Percentiles rank a stretch among this genome's conserved stretches.
phyloP scores from a whole-genome alignment of 1,140 invertebrate genomes.

The Bilobella aurantiaca region DNA sequence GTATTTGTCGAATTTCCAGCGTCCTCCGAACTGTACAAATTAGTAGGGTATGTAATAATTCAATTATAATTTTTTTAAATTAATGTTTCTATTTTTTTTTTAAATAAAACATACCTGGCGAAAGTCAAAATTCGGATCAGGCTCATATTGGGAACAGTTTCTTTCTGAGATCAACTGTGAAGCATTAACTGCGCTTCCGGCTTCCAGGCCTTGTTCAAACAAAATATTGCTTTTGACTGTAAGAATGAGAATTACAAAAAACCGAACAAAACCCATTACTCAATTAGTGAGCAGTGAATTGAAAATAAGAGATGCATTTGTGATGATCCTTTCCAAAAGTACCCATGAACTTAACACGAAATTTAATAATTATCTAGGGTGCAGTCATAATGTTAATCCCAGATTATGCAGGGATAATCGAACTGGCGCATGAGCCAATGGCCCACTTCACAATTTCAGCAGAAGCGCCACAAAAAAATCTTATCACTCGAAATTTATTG shows the following conservation, averaged over 20 bases:
- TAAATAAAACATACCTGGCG: neutral
- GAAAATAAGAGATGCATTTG: no score
- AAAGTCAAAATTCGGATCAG: neutral
- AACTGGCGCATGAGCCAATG: no score
- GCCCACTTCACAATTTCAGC: no score
- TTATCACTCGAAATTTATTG: no score
- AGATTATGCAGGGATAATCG: no score
- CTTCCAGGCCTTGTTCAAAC: neutral
- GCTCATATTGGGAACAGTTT: neutral
- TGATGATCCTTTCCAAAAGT: no score
- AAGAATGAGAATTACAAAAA: neutral
- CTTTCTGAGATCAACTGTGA: neutral
- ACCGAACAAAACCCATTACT: neutral
- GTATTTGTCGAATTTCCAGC: no score
- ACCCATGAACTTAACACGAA: no score
- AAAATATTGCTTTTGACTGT: neutral
- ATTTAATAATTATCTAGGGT: no score
- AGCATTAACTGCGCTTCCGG: neutral
- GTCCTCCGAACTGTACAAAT: neutral
- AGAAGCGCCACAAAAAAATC: no score
- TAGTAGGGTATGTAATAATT: neutral
- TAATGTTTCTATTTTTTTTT: neutral
- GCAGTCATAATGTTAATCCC: no score
- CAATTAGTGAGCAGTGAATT: no score
- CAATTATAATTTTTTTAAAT: neutral